Conservation (phyloP, 2,888 invertebrate genomes). For the Archaeoteleia sp. region DNA sequence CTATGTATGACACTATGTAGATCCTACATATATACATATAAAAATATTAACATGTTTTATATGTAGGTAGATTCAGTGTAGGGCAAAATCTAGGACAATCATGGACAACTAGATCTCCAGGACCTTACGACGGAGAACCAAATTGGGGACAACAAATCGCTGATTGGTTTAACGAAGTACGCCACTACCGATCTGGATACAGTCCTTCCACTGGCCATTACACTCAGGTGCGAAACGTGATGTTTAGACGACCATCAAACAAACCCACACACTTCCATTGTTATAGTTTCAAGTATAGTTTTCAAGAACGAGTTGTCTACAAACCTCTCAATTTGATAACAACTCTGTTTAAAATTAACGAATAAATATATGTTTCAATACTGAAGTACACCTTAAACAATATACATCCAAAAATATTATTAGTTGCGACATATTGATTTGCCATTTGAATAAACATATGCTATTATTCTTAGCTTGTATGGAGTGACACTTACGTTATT, state of each 20-base stretch:
- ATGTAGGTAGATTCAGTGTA: conserved; percentile 83
- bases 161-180: conserved; percentile 89
- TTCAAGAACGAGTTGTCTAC: too few species aligned
- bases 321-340: too few species aligned
- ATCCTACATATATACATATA: too few species aligned
- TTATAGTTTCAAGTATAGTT: conserved; percentile 26
- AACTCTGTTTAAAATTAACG: too few species aligned
- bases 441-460: too few species aligned
- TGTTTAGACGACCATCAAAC: conserved; percentile 34
- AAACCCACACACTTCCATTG: conserved; percentile 30
- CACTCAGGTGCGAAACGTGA: conserved; percentile 81
- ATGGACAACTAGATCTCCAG: conserved; percentile 84
- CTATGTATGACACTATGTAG: too few species aligned
- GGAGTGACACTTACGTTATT: conserved; percentile 89
- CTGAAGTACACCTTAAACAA: too few species aligned
- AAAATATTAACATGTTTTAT: too few species aligned
- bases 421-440: too few species aligned
- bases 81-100: conserved; percentile 91
- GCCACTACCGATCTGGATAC: conserved; percentile 78
- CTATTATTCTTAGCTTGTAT: conserved; percentile 88
- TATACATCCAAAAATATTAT: too few species aligned
- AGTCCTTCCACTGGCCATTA: conserved; percentile 87
- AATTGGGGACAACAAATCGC: conserved; percentile 86
- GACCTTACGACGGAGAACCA: conserved; percentile 79
- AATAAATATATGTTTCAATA: too few species aligned